Percentiles rank a stretch among this genome's conserved stretches.
Evolutionary conservation across 2,888 invertebrate species (phyloP).

Genomic region (Sclerodermus sp.): DNA sequence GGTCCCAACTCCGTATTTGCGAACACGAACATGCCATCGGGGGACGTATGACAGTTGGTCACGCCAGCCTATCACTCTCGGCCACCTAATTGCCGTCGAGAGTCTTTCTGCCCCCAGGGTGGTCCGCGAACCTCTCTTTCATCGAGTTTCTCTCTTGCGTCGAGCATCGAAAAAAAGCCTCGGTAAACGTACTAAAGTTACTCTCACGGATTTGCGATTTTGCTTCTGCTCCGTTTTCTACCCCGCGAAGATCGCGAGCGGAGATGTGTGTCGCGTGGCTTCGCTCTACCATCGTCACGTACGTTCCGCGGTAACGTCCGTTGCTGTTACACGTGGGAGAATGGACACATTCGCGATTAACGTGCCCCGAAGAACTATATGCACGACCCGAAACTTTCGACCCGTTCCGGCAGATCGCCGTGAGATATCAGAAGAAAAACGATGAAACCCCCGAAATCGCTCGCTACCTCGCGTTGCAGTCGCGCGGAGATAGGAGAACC

Average conservation of each 20-base stretch:
- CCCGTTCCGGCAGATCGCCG: not conserved
- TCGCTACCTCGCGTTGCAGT: too few relatives aligned
- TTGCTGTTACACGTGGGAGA: not conserved
- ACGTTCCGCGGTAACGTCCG: constrained; percentile 15
- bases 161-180: too few relatives aligned
- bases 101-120: constrained; percentile 32
- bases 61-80: constrained; percentile 44
- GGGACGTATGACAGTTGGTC: constrained; percentile 45
- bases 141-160: constrained; percentile 18
- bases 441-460: too few relatives aligned
- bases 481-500: too few relatives aligned
- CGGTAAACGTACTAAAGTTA: too few relatives aligned
- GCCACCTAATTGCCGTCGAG: constrained; percentile 46
- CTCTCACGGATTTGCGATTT: too few relatives aligned
- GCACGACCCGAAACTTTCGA: too few relatives aligned
- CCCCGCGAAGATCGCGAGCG: constrained; percentile 14
- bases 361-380: too few relatives aligned
- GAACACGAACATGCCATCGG: constrained; percentile 39
- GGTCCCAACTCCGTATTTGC: constrained; percentile 28
- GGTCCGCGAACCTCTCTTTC: constrained; percentile 33
- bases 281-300: constrained; percentile 18
- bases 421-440: not conserved
- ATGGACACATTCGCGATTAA: not conserved
- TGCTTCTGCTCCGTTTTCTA: not conserved
- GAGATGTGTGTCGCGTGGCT: constrained; percentile 22